These are phyloP conservation scores for Paralichthys olivaceus DNA, from an alignment of 2,113 vertebrate species.

Conservation along the genomic window DNA sequence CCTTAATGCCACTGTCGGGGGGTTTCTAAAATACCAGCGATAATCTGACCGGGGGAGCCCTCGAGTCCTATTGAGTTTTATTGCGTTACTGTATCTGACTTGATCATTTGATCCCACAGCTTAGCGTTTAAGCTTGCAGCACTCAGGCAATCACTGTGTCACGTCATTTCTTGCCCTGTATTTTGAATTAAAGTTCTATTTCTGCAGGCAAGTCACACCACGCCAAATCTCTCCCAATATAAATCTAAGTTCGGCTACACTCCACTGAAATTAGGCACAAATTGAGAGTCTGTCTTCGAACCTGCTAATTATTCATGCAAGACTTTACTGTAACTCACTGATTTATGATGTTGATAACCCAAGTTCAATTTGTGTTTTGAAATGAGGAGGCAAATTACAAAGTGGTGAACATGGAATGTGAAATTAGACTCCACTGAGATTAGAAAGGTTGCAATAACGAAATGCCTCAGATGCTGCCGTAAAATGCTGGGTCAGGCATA, in stretches of 20 bases:
- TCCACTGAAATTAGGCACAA: conserved; percentile 1
- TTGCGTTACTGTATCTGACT: conserved; percentile 21
- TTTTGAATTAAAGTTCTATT: conserved; percentile 24
- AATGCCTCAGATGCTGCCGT: too few species aligned
- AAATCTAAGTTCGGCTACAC: not conserved
- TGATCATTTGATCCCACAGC: conserved; percentile 31
- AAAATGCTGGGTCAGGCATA: too few species aligned
- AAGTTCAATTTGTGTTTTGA: not conserved
- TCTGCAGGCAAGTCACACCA: conserved; percentile 11
- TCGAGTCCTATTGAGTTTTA: conserved; percentile 34
- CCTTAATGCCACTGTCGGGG: not conserved
- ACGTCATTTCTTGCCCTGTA: conserved; percentile 6
- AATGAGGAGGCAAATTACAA: conserved; percentile 21
- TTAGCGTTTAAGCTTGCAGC: conserved; percentile 34
- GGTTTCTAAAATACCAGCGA: conserved; percentile 43
- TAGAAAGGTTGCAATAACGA: too few species aligned
- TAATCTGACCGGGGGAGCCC: conserved; percentile 16
- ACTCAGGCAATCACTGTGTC: conserved; percentile 9
- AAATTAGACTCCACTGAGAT: conserved; percentile 12
- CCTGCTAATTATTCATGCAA: conserved; percentile 1
- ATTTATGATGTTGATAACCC: too few species aligned
- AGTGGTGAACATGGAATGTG: conserved; percentile 15
- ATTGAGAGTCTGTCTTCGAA: too few species aligned
- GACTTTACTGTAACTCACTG: not conserved
- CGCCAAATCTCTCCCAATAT: not conserved